Base-by-base conservation (phyloP, 2,113 vertebrate species). In the Zosterops hypoxanthus region DNA sequence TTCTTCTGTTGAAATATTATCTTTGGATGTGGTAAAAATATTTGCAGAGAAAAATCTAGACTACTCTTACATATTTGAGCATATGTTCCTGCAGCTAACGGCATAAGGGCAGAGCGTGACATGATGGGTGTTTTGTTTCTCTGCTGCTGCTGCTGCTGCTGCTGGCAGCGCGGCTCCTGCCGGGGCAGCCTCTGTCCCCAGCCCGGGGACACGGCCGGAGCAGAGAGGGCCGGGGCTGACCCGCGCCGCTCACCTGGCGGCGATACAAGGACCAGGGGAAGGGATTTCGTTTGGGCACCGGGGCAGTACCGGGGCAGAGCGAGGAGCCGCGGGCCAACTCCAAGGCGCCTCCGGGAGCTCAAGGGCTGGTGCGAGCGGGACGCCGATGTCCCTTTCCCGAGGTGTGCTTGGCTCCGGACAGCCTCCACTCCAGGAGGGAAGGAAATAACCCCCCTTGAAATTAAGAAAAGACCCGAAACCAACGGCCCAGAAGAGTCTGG, bases 1-100 rank as follows among this genome's bases (percentile, higher is more conserved):
- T 94, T 96, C 96, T 97, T 95, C 91, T 95, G 94, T 95, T 97
- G 96, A 95, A 97, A 97, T 97, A 96, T 97, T 96, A 97, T 96
- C 95, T 96, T 97, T 97, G 96, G 96, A 96, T 95, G 96, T 39
- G 92, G 94, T 95, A 95, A 96, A 96, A 97, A 95, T 95, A 95
- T 95, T 95, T 94, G 83, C 83, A 92, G 89, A 95, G 96, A 95
- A 96, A 95, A 95, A 95, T 95, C 94, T 94, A 95, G 96, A 97
- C 91, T 73, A 71, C 81, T 79, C 83, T 59, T 91, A 91, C 96
- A 96, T 92, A 95, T 96, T 95, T 95, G 95, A 95, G 91, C 96
- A 92, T 92, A 91, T 95, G 93, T 91, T 95, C 57, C 64, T 85
- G 90, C 89, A 91, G 88, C 91, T 91, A 77, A 81, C 89, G 82